Base-by-base conservation (phyloP, 1,140 invertebrate species). In the Ladona fulva region DNA sequence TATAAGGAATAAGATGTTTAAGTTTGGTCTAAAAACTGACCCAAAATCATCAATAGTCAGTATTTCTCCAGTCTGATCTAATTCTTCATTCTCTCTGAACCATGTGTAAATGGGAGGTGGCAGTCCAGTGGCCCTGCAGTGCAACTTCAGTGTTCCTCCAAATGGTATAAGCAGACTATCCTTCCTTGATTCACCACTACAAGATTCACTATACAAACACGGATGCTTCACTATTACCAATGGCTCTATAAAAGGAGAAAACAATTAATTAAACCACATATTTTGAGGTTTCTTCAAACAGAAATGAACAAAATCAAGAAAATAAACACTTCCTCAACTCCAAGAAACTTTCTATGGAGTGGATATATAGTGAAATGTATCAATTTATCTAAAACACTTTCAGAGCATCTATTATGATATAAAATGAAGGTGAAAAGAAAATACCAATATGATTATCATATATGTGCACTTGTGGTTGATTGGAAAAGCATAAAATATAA, bases 1-100 rank as follows among this genome's bases (percentile, higher is more conserved):
- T 5, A 37, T 37, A 37, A 37, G 29, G 8, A 37, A 8, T 37
- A 8, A 37, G 29, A 8, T 37, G 1, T 37, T 37, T 37, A 81
- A 8, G 79, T 80, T 25, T 37, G 8, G 29, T 37, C 29, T 37
- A 8, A 37, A 37, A 37, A 66, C 52, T 66, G 14, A 66, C 52
- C 52, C 52, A 66, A 66, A 66, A 19, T 16, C 52, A 19, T 66
- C n/a, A 5, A 66, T 22, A 19, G 5, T 22, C 52, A 66, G 12
- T 66, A 66, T 66, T 12, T 66, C 52, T 12, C n/a, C 52, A 66
- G 75, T 83, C 81, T 85, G 81, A 37, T 76, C 74, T 24, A 82
- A 79, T 81, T 79, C 82, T 42, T 81, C 81, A 80, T 85, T 84
- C 44, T 84, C 81, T 74, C 80, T 80, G 74, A 81, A 85, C 85